Base-by-base conservation (phyloP, 2,797 vertebrate genomes). In the Cossypha niveicapilla region DNA sequence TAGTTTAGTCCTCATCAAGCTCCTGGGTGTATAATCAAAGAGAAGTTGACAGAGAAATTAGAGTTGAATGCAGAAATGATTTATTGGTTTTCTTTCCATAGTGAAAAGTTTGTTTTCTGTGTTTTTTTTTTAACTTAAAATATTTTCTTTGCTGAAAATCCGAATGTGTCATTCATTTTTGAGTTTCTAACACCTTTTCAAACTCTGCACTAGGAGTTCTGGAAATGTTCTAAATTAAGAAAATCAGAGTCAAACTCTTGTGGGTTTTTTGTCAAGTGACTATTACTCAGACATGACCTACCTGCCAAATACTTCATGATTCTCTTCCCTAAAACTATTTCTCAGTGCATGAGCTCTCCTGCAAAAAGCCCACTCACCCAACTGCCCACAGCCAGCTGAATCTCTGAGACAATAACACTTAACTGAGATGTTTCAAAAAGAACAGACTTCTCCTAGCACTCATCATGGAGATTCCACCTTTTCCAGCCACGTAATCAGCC, bases 51-150 rank as follows among this genome's bases (percentile, higher is more conserved):
- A 83, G 42, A 90, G 54, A 92, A 93, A 91, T 91, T 85, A 91
- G 56, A 87, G 73, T 10, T 53, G 81, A 87, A 87, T 61, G 60
- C 27, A 70, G 86, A 70, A 86, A 78, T 89, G 35, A 89, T 85
- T 94, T 94, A 75, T 68, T 94, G 71, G 48, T 79, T 87, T 95
- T 92, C 84, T 93, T 67, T 37, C 42, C 41, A 60, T 34, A n/a
- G 41, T 11, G 28, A 78, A 50, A 39, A 15, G 35, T 61, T 78
- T 48, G 25, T 24, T 35, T 28, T 41, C 25, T 27, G 10, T 16
- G 8, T 12, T 32, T 56, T 66, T 47, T 47, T 75, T 39, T 15
- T 13, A 56, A 47, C 8, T 65, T 34, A 39, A 72, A 81, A 45
- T 88, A 67, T 72, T 92, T 89, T 81, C 44, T 71, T 60, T 63